Base-by-base conservation (phyloP, 2,797 vertebrate genomes). In the Petrocephalus schoutedeni region DNA sequence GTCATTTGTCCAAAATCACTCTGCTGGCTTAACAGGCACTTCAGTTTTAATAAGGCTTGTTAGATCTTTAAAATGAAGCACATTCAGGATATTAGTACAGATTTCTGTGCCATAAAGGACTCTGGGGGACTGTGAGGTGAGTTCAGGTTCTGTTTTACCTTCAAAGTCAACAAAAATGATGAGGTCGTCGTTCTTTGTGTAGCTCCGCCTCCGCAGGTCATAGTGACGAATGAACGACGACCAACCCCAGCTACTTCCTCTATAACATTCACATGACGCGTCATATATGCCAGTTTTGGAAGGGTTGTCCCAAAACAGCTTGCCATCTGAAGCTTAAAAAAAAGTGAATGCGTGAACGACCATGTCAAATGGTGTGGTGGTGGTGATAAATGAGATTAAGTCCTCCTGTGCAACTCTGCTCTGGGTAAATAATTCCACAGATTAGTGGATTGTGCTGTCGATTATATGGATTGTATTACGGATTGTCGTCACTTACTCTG, bases 121-220 rank as follows among this genome's bases (percentile, higher is more conserved):
- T 9, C 0, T 3, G 36, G 6, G 23, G 32, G 57, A 8, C 59
- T 58, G 41, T 87, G 28, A 87, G 12, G n/a, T 21, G 91, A 12
- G 12, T n/a, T 36, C 49, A 71, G 86, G 56, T 41, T 58, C 32
- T 2, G 54, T 21, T 32, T 94, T 94, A 98, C 97, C 97, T 51
- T 96, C 89, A 91, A 98, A 97, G 91, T 98, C 95, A 36, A 95
- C 90, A 77, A 97, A 95, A 91, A 98, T 94, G 89, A 98, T 97
- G 74, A 98, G 94, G 90, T 97, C 95, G 28, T 97, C 96, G 0
- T 97, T 97, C 92, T 97, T 98, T 83, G 97, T 91, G 90, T 97
- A 98, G 90, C 87, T 96, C 83, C 95, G 95, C 2, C 92, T 91
- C 8, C 41, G 92, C 88, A 98, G 90, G 91, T 96, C 93, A 41